A percentile compares a stretch with the other conserved stretches of the same genome.
These are phyloP conservation scores for Cynopterus brachyotis DNA, from an alignment of 2,113 vertebrate species.

Conservation along the genomic window DNA sequence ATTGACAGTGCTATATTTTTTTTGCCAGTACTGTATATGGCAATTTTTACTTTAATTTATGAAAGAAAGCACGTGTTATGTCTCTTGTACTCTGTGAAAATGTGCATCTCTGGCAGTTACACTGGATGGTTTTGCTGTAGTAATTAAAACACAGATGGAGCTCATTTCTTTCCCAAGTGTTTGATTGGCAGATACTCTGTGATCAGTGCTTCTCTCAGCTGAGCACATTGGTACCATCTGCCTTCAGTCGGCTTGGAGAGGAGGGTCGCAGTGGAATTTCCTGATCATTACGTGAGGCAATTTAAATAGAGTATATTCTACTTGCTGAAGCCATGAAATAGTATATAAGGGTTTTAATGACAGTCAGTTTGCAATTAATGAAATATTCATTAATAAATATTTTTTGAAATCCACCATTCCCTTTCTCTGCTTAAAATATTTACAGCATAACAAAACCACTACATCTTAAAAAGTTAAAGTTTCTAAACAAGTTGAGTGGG, in stretches of 20 bases:
- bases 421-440: slow-evolving; percentile 39
- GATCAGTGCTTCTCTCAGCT: slow-evolving; percentile 66
- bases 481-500: slow-evolving; percentile 44
- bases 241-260: slow-evolving; percentile 52
- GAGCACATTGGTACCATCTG: slow-evolving; percentile 76
- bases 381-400: slow-evolving; percentile 43
- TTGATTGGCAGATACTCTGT: slow-evolving; percentile 77
- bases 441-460: slow-evolving; percentile 18
- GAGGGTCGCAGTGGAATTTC: slow-evolving; percentile 43
- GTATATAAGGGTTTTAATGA: slow-evolving; percentile 23
- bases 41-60: slow-evolving; percentile 28
- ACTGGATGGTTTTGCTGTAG: slow-evolving; percentile 68
- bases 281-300: slow-evolving; percentile 43
- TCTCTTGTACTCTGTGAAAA: slow-evolving; percentile 54
- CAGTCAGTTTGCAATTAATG: not conserved
- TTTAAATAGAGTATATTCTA: slow-evolving; percentile 19
- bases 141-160: slow-evolving; percentile 81
- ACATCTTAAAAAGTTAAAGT: slow-evolving; percentile 19
- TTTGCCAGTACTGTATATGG: not conserved
- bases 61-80: slow-evolving; percentile 34
- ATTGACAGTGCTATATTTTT: not conserved
- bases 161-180: slow-evolving; percentile 71
- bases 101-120: slow-evolving; percentile 58
- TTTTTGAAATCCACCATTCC: not conserved
- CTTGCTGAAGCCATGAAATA: not conserved